Conservation (phyloP, 2,888 invertebrate genomes). For the Cynaeus angustus region DNA sequence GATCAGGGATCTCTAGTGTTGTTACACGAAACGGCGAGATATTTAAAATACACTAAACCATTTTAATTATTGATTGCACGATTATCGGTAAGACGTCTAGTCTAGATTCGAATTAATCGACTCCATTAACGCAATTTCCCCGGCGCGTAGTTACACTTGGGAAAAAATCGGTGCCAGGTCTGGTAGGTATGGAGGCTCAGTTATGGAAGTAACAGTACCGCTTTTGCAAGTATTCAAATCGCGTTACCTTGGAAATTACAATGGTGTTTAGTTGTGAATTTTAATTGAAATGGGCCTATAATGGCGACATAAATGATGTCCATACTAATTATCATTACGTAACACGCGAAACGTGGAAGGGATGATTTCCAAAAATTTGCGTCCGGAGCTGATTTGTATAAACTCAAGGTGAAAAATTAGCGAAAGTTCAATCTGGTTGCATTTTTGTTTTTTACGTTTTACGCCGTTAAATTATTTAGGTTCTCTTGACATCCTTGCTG, state of each 20-base stretch:
- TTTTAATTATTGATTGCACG: constrained; percentile 4
- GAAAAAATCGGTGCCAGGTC: constrained; percentile 14
- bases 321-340: constrained; percentile 9
- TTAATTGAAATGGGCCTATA: constrained; percentile 5
- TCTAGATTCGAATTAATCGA: constrained; percentile 6
- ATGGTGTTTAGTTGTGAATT: constrained; percentile 13
- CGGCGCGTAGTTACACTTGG: constrained; percentile 1
- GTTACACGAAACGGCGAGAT: not conserved
- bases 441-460: not conserved
- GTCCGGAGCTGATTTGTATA: too few species aligned
- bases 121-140: constrained; percentile 1
- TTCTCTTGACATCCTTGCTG: constrained; percentile 10
- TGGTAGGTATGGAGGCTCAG: constrained; percentile 7
- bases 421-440: constrained; percentile 13
- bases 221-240: constrained; percentile 26
- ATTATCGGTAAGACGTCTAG: constrained; percentile 19
- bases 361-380: not conserved
- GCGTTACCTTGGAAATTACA: constrained; percentile 17
- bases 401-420: constrained; percentile 19
- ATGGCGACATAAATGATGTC: constrained; percentile 9
- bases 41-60: constrained; percentile 4
- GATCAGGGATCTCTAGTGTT: constrained; percentile 12
- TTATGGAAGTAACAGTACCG: constrained; percentile 15
- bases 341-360: not conserved
- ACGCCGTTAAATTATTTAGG: not conserved